Evolutionary conservation across 2,797 vertebrate genomes (phyloP), one percentile per base, ranked within the genome.

Genomic region (Neomorphus geoffroyi): DNA sequence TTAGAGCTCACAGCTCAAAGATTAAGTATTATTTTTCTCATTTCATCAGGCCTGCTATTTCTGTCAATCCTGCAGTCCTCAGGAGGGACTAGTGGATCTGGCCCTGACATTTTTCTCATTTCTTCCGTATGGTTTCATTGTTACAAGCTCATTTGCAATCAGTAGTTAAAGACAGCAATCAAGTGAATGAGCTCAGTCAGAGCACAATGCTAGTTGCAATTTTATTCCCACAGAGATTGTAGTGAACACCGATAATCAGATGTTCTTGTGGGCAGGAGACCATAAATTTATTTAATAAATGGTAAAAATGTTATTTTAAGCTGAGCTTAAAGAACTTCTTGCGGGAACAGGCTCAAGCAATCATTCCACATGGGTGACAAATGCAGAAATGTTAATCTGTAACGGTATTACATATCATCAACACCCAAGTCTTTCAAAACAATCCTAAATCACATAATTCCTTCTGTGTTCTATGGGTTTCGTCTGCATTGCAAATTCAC

Each of bases 91-190:
- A 35, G 22, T 61, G 43, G 69, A 58, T 61, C 46, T 50, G 26
- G 41, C 35, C 65, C 56, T 73, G 45, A 85, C 5, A 32, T 79
- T 78, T 92, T 87, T 85, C 58, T 94, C 53, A 61, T 90, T 88
- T 87, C 73, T 93, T 93, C 93, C 67, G 12, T 27, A 39, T 35
- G 11, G 14, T 22, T 94, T 90, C 91, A 80, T 83, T 94, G 66
- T 91, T 84, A 66, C 53, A 72, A 86, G 67, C 58, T 90, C 86
- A 90, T 95, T 95, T 92, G 30, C 80, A 88, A 86, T 73, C 73
- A 66, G 46, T 61, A 86, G 50, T 69, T 84, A 79, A 90, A 91
- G 92, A 78, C 18, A 27, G 74, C 35, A 92, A 96, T 94, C 80
- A 96, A 85, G 60, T 2, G 4, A 84, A 91, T 13, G 39, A 77